Evolutionary conservation across 2,888 invertebrate species (phyloP), one percentile per base, ranked within the genome.

Genomic region (Sinhomidia bicolor): DNA sequence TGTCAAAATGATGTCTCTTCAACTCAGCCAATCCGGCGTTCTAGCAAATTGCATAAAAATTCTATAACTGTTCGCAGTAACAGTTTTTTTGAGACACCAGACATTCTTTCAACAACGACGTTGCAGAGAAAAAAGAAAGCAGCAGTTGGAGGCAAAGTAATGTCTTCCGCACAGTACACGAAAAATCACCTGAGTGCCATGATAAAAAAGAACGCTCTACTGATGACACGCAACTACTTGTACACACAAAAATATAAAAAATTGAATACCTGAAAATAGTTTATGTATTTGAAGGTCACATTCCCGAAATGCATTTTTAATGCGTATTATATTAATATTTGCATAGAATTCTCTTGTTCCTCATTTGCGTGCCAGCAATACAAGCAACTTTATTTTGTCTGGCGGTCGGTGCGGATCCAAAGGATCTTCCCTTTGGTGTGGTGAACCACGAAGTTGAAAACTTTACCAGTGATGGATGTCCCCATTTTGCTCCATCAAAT

Each of bases 1-100:
- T 94, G 94, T 57, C 57, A 71, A 17, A 79, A 44, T 14, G 89
- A 89, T 36, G 23, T 2, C 54, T 36, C 47, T 47, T 47, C 81
- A 26, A 26, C 9, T 26, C 54, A 26, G 7, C 60, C 9, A 14
- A 9, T n/a, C n/a, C n/a, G n/a, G n/a, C n/a, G n/a, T n/a, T n/a
- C n/a, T n/a, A n/a, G n/a, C n/a, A n/a, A n/a, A n/a, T n/a, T n/a
- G n/a, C 3, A 36, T 7, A 36, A 36, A 3, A 7, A 36, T 36
- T 3, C 36, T 36, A 36, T 5, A 5, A 36, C 3, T 36, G 6
- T 17, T 20, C 17, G 2, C 20, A 3, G 12, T 5, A 54, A 54
- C 9, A 17, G 9, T 54, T 17, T 17, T 6, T 6, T 5, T 5
- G 54, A 9, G 54, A 60, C 60, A 23, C 65, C 57, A 36, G 74